Conservation (phyloP, 2,888 invertebrate genomes). For the Dascillus cervinus region DNA sequence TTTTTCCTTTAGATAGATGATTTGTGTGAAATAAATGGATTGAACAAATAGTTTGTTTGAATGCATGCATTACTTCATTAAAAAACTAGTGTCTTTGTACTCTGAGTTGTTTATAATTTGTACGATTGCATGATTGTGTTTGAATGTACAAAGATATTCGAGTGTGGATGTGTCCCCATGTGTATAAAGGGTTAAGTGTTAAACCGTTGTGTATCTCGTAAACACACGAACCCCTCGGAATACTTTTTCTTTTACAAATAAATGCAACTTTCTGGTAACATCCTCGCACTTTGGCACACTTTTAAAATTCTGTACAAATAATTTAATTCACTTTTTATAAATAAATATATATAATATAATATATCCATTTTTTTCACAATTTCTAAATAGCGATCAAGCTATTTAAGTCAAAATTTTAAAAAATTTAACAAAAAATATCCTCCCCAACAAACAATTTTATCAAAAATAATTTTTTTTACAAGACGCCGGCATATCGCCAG, state of each 20-base stretch:
- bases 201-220: constrained; percentile 29
- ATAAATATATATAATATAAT: constrained; percentile 42
- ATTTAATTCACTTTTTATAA: constrained; percentile 44
- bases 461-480: constrained; percentile 57
- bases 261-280: constrained; percentile 43
- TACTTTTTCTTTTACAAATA: constrained; percentile 35
- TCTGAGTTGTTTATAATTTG: constrained; percentile 27
- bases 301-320: constrained; percentile 45
- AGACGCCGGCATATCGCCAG: constrained; percentile 23
- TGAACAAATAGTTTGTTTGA: constrained; percentile 22
- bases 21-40: constrained; percentile 43
- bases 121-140: constrained; percentile 27
- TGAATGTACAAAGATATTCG: constrained; percentile 13
- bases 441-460: constrained; percentile 56
- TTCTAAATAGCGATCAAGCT: constrained; percentile 42
- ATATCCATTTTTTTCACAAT: constrained; percentile 47
- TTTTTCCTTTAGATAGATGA: no score
- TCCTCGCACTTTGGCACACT: constrained; percentile 46
- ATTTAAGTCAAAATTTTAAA: constrained; percentile 35
- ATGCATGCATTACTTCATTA: constrained; percentile 23
- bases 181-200: constrained; percentile 27
- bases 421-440: constrained; percentile 50
- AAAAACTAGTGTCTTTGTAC: constrained; percentile 31
- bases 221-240: constrained; percentile 43
- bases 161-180: constrained; percentile 27